Base-by-base conservation (phyloP, 2,888 invertebrate genomes). In the Odontothrips loti region DNA sequence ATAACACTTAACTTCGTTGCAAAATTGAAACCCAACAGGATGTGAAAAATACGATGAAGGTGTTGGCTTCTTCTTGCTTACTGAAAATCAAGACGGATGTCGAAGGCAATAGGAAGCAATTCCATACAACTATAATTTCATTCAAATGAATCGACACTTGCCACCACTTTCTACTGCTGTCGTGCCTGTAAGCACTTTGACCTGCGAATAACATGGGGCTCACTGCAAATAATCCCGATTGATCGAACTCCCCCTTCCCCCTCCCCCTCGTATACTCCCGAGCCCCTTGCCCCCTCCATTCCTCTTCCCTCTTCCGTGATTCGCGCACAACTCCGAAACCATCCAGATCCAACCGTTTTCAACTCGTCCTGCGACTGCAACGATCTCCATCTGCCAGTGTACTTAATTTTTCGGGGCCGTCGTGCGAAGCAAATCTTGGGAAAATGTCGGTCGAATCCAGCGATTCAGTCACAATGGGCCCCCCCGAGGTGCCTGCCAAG, bases 311-410 rank as follows among this genome's bases (percentile, higher is more conserved):
- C 23, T 75, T 27, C 68, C 12, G 68, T 11, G 23, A 23, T 68
- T 68, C 68, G 68, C 68, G 68, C 68, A 75, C 68, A 75, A 27
- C 68, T 75, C 68, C 2, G 68, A 75, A 75, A 27, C 68, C 27
- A 75, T 27, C 68, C 23, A 27, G 27, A 11, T 23, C 68, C 68
- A 75, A 75, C 68, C 23, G 68, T 75, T 75, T 58, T n/a, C 15
- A 12, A 12, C 4, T 75, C 23, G 68, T 23, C 68, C 68, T 68
- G 68, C 11, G 9, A 23, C 68, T 12, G 11, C 27, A 17, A 20
- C 20, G 58, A 43, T 43, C 58, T 17, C 58, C 58, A 58, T 17
- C 58, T 58, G 58, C 58, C 17, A 15, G 20, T 58, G 58, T 58
- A 58, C 58, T 51, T 51, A 51, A 12, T 2, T 20, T 20, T 11